Percentiles rank a stretch among this genome's conserved stretches.
Evolutionary conservation across 2,888 invertebrate species (phyloP).

Genomic region (Oscheius sp.): DNA sequence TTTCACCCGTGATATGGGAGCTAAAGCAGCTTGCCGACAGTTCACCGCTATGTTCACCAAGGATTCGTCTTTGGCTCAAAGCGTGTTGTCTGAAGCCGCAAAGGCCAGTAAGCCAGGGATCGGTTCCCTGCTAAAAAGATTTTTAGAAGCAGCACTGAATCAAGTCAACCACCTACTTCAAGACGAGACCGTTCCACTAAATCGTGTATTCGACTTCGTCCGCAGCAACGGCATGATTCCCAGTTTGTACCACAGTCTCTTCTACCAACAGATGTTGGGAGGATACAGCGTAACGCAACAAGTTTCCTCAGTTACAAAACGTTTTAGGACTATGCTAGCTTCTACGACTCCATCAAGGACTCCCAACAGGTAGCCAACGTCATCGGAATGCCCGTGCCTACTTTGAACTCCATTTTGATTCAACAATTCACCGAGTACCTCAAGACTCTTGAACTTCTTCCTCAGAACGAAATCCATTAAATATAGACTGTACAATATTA

Average conservation of each 20-base stretch:
- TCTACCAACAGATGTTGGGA: background rate
- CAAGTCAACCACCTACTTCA: background rate
- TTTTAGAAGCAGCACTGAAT: background rate
- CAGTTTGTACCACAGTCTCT: background rate
- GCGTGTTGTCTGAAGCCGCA: background rate
- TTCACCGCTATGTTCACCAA: background rate
- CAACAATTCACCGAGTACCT: background rate
- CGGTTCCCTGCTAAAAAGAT: background rate
- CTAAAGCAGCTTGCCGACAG: background rate
- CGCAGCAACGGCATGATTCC: background rate
- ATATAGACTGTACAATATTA: too few relatives aligned
- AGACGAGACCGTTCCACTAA: background rate
- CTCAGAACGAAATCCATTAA: background rate
- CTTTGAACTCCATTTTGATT: background rate
- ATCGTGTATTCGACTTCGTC: background rate
- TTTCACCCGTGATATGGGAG: background rate
- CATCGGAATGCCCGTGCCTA: constrained; percentile 9
- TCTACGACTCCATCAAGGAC: constrained; percentile 8
- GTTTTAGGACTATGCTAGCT: constrained; percentile 11
- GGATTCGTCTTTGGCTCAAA: background rate
- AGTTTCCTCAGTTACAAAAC: background rate
- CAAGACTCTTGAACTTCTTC: background rate
- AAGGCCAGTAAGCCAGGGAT: background rate
- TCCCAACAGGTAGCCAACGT: background rate
- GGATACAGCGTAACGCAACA: background rate